phyloP scores from a whole-genome alignment of 2,888 invertebrate genomes.

The Tholera decimalis region DNA sequence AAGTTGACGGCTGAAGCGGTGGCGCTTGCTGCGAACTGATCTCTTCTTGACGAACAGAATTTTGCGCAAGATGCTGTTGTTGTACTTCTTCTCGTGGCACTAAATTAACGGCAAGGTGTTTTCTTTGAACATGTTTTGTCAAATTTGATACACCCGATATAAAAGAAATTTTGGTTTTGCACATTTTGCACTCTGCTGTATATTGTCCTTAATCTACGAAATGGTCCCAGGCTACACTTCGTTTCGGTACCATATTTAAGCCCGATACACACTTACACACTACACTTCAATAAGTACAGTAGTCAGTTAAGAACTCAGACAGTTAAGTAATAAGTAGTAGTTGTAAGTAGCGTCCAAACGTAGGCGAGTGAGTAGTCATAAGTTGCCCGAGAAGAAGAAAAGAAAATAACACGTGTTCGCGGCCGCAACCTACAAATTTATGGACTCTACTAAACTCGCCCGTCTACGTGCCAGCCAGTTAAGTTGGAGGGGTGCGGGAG shows the following conservation, averaged over 20 bases:
- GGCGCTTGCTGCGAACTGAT: neutral
- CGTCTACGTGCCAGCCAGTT: too few relatives aligned
- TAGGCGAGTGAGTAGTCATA: too few relatives aligned
- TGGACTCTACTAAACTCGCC: too few relatives aligned
- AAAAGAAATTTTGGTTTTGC: neutral
- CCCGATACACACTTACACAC: neutral
- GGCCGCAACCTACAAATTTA: too few relatives aligned
- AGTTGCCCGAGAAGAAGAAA: too few relatives aligned
- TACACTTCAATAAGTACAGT: too few relatives aligned
- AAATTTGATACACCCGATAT: neutral
- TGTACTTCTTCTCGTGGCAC: neutral
- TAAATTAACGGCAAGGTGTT: neutral
- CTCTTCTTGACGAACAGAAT: neutral
- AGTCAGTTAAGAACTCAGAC: too few relatives aligned
- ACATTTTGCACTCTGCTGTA: neutral
- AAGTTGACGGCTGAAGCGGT: neutral
- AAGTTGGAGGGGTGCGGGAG: too few relatives aligned
- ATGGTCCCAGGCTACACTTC: neutral
- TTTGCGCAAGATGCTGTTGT: neutral
- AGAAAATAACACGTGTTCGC: too few relatives aligned
- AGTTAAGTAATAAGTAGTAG: too few relatives aligned
- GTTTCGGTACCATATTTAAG: slow-evolving; percentile 1
- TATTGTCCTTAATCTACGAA: neutral
- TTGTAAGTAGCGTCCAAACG: too few relatives aligned
- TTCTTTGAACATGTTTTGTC: neutral